phyloP scores from a whole-genome alignment of 1,140 invertebrate genomes.

The Ditylenchus dipsaci region DNA sequence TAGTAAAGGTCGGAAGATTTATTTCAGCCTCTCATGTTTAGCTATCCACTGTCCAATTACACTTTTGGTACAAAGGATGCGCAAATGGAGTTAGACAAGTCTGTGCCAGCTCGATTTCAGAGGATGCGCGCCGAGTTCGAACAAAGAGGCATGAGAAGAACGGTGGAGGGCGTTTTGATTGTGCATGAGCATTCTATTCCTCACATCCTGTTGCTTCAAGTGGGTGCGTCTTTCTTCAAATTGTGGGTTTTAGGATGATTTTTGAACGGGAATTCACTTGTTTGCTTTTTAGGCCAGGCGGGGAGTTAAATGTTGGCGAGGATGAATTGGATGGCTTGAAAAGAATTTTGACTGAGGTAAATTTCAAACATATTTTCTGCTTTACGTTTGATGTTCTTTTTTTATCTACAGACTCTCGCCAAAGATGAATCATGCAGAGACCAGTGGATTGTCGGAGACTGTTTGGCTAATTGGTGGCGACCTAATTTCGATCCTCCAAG shows the following conservation, averaged over 20 bases:
- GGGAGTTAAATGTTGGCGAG: conserved; percentile 91
- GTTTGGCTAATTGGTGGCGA: conserved; percentile 98
- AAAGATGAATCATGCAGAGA: conserved; percentile 93
- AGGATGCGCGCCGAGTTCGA: conserved; percentile 97
- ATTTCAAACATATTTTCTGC: conserved; percentile 3
- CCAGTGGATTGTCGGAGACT: conserved; percentile 96
- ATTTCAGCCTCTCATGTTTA: conserved; percentile 51
- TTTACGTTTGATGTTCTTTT: too few relatives aligned
- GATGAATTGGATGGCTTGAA: conserved; percentile 97
- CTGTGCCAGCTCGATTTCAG: conserved; percentile 92
- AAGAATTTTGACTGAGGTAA: conserved; percentile 67
- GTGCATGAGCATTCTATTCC: conserved; percentile 97
- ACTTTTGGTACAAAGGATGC: conserved; percentile 99
- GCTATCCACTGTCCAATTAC: conserved; percentile 95
- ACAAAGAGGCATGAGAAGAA: conserved; percentile 90
- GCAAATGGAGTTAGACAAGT: conserved; percentile 95
- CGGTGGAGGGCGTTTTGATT: conserved; percentile 90
- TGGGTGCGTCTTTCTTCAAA: conserved; percentile 99
- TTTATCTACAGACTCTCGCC: conserved; percentile 74
- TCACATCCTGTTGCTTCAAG: conserved; percentile 89
- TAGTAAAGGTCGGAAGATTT: too few relatives aligned
- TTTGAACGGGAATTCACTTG: too few relatives aligned
- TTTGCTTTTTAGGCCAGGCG: conserved; percentile 73
- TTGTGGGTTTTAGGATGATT: conserved; percentile 69
- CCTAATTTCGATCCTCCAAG: conserved; percentile 99